Evolutionary conservation across 2,888 invertebrate species (phyloP).

Genomic region (Cantharis rustica): DNA sequence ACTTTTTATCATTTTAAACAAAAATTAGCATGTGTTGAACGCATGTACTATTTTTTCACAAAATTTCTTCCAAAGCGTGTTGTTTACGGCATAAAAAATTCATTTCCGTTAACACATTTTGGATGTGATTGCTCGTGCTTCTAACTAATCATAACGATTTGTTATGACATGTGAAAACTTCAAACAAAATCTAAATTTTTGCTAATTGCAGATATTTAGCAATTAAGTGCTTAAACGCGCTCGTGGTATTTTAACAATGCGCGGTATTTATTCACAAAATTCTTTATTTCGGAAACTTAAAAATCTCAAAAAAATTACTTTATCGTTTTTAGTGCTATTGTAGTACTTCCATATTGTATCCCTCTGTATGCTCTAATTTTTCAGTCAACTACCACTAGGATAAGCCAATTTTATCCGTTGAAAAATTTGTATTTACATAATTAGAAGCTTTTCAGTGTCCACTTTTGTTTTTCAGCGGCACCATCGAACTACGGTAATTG

Average conservation of each 20-base stretch:
- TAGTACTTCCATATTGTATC: too few relatives aligned
- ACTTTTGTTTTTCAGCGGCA: too few relatives aligned
- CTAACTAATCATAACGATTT: background rate
- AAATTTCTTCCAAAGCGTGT: conserved; percentile 14
- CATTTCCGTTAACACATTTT: conserved; percentile 33
- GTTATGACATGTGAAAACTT: background rate
- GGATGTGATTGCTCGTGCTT: background rate
- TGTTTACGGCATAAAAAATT: conserved; percentile 31
- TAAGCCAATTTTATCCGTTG: too few relatives aligned
- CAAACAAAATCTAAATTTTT: background rate
- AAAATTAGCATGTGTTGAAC: conserved; percentile 34
- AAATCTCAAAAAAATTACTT: too few relatives aligned
- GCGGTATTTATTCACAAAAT: too few relatives aligned
- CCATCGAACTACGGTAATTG: too few relatives aligned
- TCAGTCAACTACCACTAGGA: too few relatives aligned
- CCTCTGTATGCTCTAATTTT: too few relatives aligned
- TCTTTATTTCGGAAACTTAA: too few relatives aligned
- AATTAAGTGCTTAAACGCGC: background rate
- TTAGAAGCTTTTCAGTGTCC: too few relatives aligned
- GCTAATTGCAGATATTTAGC: background rate
- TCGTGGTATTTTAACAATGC: background rate
- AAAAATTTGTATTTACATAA: too few relatives aligned
- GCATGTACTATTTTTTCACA: conserved; percentile 23
- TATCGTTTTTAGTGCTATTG: too few relatives aligned
- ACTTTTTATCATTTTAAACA: conserved; percentile 18